Base-by-base conservation (phyloP, 2,797 vertebrate genomes). In the Pipistrellus nathusii region DNA sequence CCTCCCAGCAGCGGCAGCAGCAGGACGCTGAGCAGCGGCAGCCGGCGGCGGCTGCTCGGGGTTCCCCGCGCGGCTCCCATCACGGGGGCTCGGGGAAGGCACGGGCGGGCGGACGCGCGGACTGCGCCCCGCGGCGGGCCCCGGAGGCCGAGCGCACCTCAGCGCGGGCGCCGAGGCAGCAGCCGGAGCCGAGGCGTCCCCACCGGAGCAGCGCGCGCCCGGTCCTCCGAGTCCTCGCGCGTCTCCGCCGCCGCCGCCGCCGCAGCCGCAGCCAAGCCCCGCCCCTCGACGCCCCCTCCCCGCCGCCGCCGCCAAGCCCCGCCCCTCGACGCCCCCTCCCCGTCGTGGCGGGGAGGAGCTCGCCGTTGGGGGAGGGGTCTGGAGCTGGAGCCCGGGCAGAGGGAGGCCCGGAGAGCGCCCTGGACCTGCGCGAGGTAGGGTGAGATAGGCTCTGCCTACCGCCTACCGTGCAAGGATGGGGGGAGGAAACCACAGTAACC, bases 1-100 rank as follows among this genome's bases (percentile, higher is more conserved):
- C 97, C 93, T 27, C 88, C 83, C 68, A 97, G 94, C 76, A 97
- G 93, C 87, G 5, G 85, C 93, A 96, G 93, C 85, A 97, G 93
- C 84, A 97, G 87, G 76, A 93, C 82, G 53, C 94, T 32, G 69
- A 96, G 89, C 85, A 94, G 71, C 44, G 90, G 91, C 96, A 92
- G 92, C 92, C 71, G 72, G 75, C 72, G n/a, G 59, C 71, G 35
- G 41, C 51, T 64, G 94, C 91, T 94, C 85, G 35, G 89, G 92
- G 90, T 88, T 77, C 93, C 88, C 41, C 82, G 96, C 51, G 73
- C 91, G 81, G 72, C 80, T 95, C 96, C 87, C 95, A 94, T 96
- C 72, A 87, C 20, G 71, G 44, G 51, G 96, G 75, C 23, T 85
- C 64, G 21, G n/a, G 75, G 15, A 66, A 20, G 30, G 71, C n/a